Base-by-base conservation (phyloP, 2,888 invertebrate genomes). In the Linnaemya vulpina region DNA sequence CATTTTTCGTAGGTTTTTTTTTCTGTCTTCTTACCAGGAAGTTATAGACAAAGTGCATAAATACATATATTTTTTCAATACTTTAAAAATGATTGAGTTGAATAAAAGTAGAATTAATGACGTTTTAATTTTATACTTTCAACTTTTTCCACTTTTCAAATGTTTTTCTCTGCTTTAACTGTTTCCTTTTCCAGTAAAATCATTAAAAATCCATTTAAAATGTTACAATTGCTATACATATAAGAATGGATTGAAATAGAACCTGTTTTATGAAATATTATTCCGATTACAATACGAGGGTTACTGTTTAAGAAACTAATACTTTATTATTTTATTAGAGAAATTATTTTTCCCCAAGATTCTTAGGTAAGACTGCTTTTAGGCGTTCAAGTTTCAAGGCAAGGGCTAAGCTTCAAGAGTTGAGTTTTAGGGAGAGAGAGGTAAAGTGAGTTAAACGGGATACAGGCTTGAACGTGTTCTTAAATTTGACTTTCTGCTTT, bases 171-270 rank as follows among this genome's bases (percentile, higher is more conserved):
- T 79, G 43, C 25, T 75, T 65, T 20, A 68, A 58, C 22, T 49
- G 25, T 25, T 73, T 46, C 15, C 1, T 40, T 67, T 71, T 20
- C 60, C 30, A 58, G 73, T 51, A 68, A 63, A 63, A 51, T 58
- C 71, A 76, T 82, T 82, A 82, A 71, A 76, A 76, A 76, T 40
- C 65, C 63, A 75, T 82, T 82, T 71, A 65, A 71, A 76, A 58
- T 81, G 62, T 68, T 17, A 62, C 62, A 68, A 62, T 65, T 80
- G 11, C 49, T 65, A 22, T n/a, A 22, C 35, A 43, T 3, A 58
- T 8, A 22, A 22, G 53, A 3, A 58, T 11, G 15, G n/a, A n/a
- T 17, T 11, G n/a, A 46, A 30, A 10, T 8, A 20, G 58, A 67
- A 60, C 17, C 30, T 74, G 67, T 73, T 79, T 49, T 43, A 58